These are phyloP conservation scores for Chaetura pelagica DNA, from an alignment of 2,113 vertebrate genomes.

Conservation along the genomic window DNA sequence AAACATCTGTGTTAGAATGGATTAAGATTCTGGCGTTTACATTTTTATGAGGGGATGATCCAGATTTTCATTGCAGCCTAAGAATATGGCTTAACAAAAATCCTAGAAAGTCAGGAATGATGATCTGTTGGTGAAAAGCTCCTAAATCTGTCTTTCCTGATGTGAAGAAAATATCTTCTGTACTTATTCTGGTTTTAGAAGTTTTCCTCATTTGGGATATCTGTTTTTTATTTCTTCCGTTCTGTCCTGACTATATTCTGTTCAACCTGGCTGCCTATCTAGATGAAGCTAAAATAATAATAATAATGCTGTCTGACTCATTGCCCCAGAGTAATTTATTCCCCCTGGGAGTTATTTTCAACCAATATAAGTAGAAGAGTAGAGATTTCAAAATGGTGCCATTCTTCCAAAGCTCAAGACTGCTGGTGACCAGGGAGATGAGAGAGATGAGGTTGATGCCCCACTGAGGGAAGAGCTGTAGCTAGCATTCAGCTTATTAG, in stretches of 20 bases:
- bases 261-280: not conserved
- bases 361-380: not conserved
- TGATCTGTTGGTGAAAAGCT: slow-evolving; percentile 7
- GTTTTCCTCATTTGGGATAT: not conserved
- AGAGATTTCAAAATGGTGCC: not conserved
- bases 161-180: not conserved
- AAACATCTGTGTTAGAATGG: slow-evolving; percentile 11
- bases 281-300: not conserved
- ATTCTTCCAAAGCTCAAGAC: not conserved
- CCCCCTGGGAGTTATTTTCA: not conserved
- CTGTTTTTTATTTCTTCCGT: not conserved
- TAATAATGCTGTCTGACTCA: not conserved
- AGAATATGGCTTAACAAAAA: slow-evolving; percentile 5
- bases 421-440: not conserved
- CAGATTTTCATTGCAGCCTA: slow-evolving; percentile 21
- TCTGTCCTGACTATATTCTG: not conserved
- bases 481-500: not conserved
- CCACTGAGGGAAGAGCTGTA: not conserved
- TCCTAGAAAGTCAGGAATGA: slow-evolving; percentile 22
- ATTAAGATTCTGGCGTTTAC: not conserved
- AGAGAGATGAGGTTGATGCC: not conserved
- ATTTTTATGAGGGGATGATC: slow-evolving; percentile 11
- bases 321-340: not conserved
- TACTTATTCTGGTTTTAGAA: not conserved
- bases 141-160: not conserved